Conservation (phyloP, 30 jellyfish, hydroid and myxozoan species). For the Pseudorhiza aurosa region DNA sequence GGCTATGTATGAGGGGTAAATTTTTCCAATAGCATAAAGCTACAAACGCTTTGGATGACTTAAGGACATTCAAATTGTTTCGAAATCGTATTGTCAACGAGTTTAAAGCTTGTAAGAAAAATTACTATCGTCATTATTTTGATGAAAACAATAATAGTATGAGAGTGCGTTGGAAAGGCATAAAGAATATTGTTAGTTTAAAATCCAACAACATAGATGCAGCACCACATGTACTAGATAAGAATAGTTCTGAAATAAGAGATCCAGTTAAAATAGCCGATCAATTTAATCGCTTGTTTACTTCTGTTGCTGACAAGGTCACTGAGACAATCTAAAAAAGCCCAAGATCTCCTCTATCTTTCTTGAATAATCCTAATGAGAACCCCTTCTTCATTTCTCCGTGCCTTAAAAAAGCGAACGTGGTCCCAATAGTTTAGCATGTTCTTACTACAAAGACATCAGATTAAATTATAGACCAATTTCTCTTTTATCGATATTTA, state of each 20-base stretch:
- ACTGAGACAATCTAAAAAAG: constrained; percentile 51
- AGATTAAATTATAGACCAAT: constrained; percentile 31
- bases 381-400: constrained; percentile 51
- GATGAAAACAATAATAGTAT: background rate
- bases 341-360: constrained; percentile 52
- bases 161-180: background rate
- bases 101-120: constrained; percentile 19
- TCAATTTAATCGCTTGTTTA: constrained; percentile 25
- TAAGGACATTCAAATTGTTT: constrained; percentile 21
- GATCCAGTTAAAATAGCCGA: constrained; percentile 56
- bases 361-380: constrained; percentile 39
- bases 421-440: constrained; percentile 36
- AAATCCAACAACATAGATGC: constrained; percentile 38
- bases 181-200: background rate
- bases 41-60: background rate
- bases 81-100: constrained; percentile 13
- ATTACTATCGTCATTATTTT: background rate
- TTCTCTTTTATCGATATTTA: constrained; percentile 47
- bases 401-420: constrained; percentile 43
- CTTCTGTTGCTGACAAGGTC: constrained; percentile 39
- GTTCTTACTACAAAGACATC: constrained; percentile 41
- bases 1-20: background rate
- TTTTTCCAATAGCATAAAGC: constrained; percentile 2
- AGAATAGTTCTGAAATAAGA: constrained; percentile 15
- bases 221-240: constrained; percentile 24